Evolutionary conservation across 2,113 vertebrate genomes (phyloP), one percentile per base, ranked within the genome.

Genomic region (Heptranchias perlo): DNA sequence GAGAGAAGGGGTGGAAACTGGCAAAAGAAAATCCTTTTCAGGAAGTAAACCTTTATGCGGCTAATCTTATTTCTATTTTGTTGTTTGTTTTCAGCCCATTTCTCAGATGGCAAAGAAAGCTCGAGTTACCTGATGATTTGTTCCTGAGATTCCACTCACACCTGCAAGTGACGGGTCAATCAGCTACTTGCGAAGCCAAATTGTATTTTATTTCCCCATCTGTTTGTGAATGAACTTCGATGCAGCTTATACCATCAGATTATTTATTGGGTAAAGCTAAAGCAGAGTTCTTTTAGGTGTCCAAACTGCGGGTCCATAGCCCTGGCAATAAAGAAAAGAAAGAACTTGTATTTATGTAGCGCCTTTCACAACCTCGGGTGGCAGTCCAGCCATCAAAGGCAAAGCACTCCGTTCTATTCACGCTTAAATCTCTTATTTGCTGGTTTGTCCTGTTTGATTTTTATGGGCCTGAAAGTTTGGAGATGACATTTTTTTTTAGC

Each of bases 81-180:
- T 95, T 95, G 44, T 95, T 61, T 95, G 44, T 47, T 73, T 92
- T 49, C 65, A 95, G 94, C 73, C 94, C 39, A 67, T 95, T 69
- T 95, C 94, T 25, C 94, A 95, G 65, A 95, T 67, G 64, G 28
- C 44, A 95, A 95, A 95, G 64, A 95, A 95, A 52, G 65, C 94
- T 35, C 64, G 94, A 69, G 44, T 95, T 31, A 69, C 94, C 94
- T 95, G 94, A 95, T 95, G 65, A 28, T 91, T 76, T 82, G n/a
- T 39, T 93, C 78, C n/a, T 39, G 89, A 35, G 1, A 93, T n/a
- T 93, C 89, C 58, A 8, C 54, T 64, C 35, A 7, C 58, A 0
- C 89, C 89, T 93, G 58, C 89, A 62, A 93, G 58, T 62, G 58
- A 23, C 5, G 61, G 61, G 58, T 54, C 25, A 54, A 58, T 58